phyloP scores from a whole-genome alignment of 35 echinoderm and acorn worm genomes.

The Ophioderma brevispina region DNA sequence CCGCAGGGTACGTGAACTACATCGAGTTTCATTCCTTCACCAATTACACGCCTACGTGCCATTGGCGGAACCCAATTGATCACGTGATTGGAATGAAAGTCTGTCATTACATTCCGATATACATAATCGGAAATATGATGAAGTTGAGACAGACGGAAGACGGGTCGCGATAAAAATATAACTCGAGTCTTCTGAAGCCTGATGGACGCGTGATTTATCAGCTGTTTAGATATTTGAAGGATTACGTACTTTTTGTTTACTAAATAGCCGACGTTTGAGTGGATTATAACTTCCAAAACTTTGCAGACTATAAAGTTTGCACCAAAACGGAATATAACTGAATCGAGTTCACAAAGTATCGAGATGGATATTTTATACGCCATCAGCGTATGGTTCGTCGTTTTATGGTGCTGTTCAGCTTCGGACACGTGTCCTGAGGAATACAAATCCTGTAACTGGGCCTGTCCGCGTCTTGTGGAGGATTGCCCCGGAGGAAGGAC shows the following conservation, averaged over 20 bases:
- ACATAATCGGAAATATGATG: background rate
- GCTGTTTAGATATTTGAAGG: background rate
- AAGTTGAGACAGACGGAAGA: background rate
- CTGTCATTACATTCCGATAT: background rate
- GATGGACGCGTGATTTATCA: background rate
- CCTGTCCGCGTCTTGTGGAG: slow-evolving; percentile 65
- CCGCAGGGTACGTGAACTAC: background rate
- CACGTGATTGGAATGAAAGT: background rate
- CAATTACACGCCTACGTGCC: slow-evolving; percentile 8
- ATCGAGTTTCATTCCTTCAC: background rate
- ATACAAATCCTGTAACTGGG: slow-evolving; percentile 68
- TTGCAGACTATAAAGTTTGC: too few relatives aligned
- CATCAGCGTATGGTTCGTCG: background rate
- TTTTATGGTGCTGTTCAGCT: too few relatives aligned
- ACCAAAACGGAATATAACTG: too few relatives aligned
- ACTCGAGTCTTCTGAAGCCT: background rate
- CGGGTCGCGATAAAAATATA: background rate
- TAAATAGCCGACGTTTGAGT: background rate
- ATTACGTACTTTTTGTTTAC: background rate
- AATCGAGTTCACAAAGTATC: too few relatives aligned
- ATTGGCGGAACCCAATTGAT: slow-evolving; percentile 5
- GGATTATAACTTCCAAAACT: background rate
- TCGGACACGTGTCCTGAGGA: slow-evolving; percentile 72
- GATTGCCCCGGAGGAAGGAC: slow-evolving; percentile 60
- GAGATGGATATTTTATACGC: too few relatives aligned